phyloP scores from a whole-genome alignment of 2,113 vertebrate species.

The Mus pahari region DNA sequence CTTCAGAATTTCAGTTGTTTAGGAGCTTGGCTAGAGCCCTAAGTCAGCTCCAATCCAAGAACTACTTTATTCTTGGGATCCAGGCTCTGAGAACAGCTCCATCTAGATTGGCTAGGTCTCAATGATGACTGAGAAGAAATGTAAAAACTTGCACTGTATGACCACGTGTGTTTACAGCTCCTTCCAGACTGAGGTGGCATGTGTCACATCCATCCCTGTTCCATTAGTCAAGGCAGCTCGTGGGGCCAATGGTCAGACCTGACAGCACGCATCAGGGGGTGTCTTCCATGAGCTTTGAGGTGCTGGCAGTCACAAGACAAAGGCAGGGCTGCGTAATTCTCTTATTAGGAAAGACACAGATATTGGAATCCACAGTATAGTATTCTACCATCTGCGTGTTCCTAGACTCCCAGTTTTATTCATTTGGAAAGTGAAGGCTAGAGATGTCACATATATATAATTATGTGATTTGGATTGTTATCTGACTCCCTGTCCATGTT shows the following conservation, averaged over 20 bases:
- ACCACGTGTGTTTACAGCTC: background rate
- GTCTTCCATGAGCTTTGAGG: background rate
- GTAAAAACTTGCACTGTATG: background rate
- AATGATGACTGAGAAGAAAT: background rate
- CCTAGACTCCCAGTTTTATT: conserved; percentile 45
- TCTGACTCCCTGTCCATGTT: background rate
- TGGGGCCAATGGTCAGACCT: background rate
- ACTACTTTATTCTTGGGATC: background rate
- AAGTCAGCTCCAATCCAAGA: background rate
- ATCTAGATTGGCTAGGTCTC: background rate
- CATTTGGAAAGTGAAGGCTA: background rate
- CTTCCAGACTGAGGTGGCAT: background rate
- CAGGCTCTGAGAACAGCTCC: background rate
- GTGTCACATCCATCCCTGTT: rapidly evolving
- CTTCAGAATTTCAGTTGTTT: background rate
- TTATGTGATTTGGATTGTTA: conserved; percentile 22
- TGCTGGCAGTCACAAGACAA: background rate
- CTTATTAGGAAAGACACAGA: background rate
- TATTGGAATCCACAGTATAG: background rate
- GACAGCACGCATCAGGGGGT: rapidly evolving
- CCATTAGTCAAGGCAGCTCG: background rate
- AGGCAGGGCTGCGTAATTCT: background rate
- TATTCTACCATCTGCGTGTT: background rate
- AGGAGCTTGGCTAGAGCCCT: background rate
- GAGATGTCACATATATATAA: conserved; percentile 20